Evolutionary conservation across 2,797 vertebrate genomes (phyloP).

Genomic region (Lagodon rhomboides): DNA sequence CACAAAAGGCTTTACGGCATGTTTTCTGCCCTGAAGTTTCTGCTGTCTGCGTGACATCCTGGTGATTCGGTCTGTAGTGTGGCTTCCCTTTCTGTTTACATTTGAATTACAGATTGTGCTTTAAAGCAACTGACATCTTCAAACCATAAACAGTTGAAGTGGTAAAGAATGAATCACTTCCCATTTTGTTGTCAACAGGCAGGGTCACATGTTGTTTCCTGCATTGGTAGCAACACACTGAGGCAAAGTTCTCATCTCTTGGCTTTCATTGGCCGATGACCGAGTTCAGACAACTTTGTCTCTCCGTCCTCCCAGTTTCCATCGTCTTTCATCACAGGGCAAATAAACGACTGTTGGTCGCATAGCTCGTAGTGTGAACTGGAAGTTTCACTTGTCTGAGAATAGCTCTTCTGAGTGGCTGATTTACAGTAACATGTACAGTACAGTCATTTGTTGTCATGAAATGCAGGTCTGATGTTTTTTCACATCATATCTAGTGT

Average conservation of each 20-base stretch:
- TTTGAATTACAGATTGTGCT: not conserved
- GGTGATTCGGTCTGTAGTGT: not conserved
- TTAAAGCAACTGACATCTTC: not conserved
- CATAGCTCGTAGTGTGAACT: not conserved
- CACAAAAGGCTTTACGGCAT: no score
- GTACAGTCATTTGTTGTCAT: not conserved
- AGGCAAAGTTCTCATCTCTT: not conserved
- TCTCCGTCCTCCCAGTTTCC: not conserved
- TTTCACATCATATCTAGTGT: not conserved
- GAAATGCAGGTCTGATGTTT: not conserved
- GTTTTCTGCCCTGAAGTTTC: no score
- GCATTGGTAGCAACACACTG: not conserved
- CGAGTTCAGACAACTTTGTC: not conserved
- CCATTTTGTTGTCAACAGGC: not conserved
- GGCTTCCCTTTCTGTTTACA: no score
- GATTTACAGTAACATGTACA: not conserved
- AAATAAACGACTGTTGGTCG: not conserved
- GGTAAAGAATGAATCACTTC: not conserved
- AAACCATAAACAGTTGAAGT: not conserved
- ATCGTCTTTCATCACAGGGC: constrained; percentile 1
- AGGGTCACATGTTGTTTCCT: not conserved
- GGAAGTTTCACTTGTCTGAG: not conserved
- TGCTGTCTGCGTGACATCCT: no score
- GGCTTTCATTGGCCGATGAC: not conserved
- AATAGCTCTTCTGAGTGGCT: not conserved